Evolutionary conservation across 2,888 invertebrate species (phyloP), one percentile per base, ranked within the genome.

Genomic region (Brenthis daphne): DNA sequence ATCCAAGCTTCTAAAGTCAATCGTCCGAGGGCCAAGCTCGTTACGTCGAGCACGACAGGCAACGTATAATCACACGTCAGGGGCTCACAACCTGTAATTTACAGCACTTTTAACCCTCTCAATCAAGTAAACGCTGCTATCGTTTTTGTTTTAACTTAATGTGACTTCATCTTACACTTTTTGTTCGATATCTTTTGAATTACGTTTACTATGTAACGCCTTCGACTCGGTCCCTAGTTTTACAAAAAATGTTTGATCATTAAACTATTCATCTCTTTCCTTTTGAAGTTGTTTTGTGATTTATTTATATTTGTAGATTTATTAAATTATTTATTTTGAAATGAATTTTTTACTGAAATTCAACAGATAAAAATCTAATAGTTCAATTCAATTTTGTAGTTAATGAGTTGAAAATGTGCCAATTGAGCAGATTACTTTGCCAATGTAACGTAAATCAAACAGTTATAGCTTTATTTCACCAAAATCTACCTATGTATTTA

Each of bases 71-170:
- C 75, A 76, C 75, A 77, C 74, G 73, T 75, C 74, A 67, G 72
- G 57, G 66, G 56, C 58, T 48, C 66, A 20, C 76, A 78, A 72
- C 77, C 77, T 77, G 75, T 77, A 80, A 81, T 80, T 80, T 80
- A 74, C 74, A 76, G 74, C 76, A 78, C 79, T 79, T 78, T 78
- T 75, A 72, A 72, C 74, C 74, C 79, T 75, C 77, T 77, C 78
- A 77, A 76, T 77, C 76, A 77, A 73, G 76, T 75, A 74, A 77
- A 73, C 74, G 75, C 72, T 68, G 64, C 64, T 69, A 37, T 65
- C 69, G 66, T 73, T 77, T 75, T 74, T 75, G 67, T 73, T 74
- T 71, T 67, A 71, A 72, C 65, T 66, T 72, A 76, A 75, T 72
- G 74, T 73, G 69, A 70, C 73, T 74, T 68, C 74, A 72, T 72